Base-by-base conservation (phyloP, 2,888 invertebrate species). In the Pherbina coryleti region DNA sequence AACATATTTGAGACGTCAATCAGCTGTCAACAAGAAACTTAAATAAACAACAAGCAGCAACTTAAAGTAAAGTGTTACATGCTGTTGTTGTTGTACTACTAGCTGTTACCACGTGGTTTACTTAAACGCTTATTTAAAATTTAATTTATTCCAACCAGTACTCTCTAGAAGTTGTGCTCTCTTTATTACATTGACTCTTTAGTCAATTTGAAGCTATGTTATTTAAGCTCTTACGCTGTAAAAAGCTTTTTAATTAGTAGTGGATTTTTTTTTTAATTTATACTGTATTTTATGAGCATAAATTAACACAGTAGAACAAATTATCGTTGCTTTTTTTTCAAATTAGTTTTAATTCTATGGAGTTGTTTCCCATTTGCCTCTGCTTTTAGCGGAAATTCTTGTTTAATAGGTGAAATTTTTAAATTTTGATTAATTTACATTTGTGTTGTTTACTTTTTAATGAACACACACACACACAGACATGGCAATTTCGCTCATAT, bases 1-100 rank as follows among this genome's bases (percentile, higher is more conserved):
- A n/a, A 19, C 9, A 57, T 25, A 25, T 49, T 44, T 49, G 49
- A 69, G 49, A 69, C 25, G 69, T 69, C 69, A 69, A 69, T 49
- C 69, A 69, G 11, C 69, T 44, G 69, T 69, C 69, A 69, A 49
- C 49, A 22, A 7, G 25, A 49, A 17, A 22, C 49, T 49, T 69
- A 69, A 69, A 69, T 69, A 49, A 69, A 69, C 22, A 69, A 5
- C 69, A 69, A 44, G 8, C 37, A 22, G 19, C 19, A 25, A 60
- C 55, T 25, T 1, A 37, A n/a, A 62, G 17, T 28, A 31, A 7
- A 62, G 9, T 11, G 3, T 31, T 7, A 62, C 62, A 25, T 2
- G 5, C 14, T 44, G 5, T 69, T 22, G 25, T 49, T 49, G 69
- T 69, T 44, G 28, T 49, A 5, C 25, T 3, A n/a, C 25, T 7